Evolutionary conservation across 2,113 vertebrate species (phyloP), one percentile per base, ranked within the genome.

Genomic region (Pachypanchax playfairii): DNA sequence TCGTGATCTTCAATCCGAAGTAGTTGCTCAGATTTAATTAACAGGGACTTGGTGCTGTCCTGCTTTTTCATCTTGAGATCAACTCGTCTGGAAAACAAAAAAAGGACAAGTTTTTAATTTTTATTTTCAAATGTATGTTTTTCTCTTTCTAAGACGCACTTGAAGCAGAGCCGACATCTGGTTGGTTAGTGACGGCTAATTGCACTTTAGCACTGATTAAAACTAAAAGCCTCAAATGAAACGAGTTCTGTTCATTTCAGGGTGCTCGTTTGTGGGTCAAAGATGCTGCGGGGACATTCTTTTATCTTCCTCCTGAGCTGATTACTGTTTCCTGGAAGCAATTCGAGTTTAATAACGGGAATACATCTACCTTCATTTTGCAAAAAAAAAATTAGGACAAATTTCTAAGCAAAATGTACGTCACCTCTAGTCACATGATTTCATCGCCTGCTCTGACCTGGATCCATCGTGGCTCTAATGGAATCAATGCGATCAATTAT

Each of bases 1-100:
- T 96, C 93, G 2, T 96, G 94, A 46, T 95, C 94, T 25, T 98
- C 92, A 68, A 95, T 94, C 22, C 87, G 92, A 51, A 97, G 92
- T 58, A 96, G 90, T 73, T 95, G 94, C 77, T 95, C 90, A 0
- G 91, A 92, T 85, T 93, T 96, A 29, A 92, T 89, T 62, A 93
- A 88, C 51, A 88, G 73, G 9, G 93, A 86, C 88, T 96, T 96
- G 0, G 94, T 95, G 83, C 88, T 94, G 87, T 96, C 94, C 22
- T 90, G 75, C 77, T 94, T 96, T 82, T 90, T 93, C 87, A 90
- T 89, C 84, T 90, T 93, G 56, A 91, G 89, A 80, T 95, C 93
- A 87, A 90, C 88, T 43, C 91, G 90, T 56, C 93, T 96, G 74
- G 56, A 10, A 80, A 59, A 17, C 50, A 74, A 54, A 56, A 42